A percentile compares a stretch with the other conserved stretches of the same genome.
Evolutionary conservation across 2,113 vertebrate species (phyloP).

Genomic region (Osmerus eperlanus): DNA sequence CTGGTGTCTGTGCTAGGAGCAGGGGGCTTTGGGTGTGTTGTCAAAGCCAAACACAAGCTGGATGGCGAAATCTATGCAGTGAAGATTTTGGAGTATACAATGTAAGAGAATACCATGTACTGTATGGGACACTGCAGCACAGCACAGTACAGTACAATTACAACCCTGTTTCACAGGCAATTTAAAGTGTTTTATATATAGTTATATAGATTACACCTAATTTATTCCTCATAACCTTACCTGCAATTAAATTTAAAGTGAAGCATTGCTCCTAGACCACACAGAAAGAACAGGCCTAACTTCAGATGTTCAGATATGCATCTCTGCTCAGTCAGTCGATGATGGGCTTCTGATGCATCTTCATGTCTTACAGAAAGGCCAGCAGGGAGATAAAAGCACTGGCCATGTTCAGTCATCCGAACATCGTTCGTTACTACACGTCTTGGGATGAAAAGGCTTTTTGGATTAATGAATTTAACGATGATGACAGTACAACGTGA

Average conservation of each 20-base stretch:
- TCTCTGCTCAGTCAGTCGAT: background rate
- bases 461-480: background rate
- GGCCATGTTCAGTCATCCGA: conserved; percentile 17
- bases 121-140: background rate
- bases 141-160: background rate
- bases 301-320: no score
- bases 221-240: no score
- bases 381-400: conserved; percentile 29
- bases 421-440: conserved; percentile 38
- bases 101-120: conserved; percentile 11
- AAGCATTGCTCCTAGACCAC: no score
- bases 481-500: no score
- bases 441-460: conserved; percentile 9
- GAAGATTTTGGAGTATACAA: conserved; percentile 17
- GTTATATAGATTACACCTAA: no score
- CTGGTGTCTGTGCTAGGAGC: conserved; percentile 6
- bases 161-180: background rate
- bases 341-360: no score
- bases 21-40: conserved; percentile 37
- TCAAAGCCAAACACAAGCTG: conserved; percentile 15
- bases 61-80: conserved; percentile 28
- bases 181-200: background rate
- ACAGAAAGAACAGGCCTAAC: no score
- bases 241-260: no score
- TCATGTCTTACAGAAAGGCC: conserved; percentile 13